These are phyloP conservation scores for Sylvicola fuscatus DNA, from an alignment of 2,888 invertebrate genomes.

Conservation along the genomic window DNA sequence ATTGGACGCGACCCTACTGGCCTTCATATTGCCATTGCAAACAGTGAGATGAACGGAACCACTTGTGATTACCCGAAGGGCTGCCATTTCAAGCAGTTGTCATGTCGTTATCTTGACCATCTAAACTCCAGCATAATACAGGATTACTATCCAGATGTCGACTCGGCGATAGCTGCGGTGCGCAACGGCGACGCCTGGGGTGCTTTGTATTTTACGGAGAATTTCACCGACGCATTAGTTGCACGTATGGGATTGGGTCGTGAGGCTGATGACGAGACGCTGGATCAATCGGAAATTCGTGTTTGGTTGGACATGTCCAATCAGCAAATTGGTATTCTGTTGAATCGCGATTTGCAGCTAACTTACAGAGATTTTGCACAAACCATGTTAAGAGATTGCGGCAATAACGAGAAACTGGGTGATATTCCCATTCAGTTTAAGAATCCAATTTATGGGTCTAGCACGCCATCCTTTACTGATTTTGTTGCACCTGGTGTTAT, in stretches of 20 bases:
- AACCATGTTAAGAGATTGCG: slow-evolving; percentile 47
- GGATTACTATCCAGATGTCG: slow-evolving; percentile 42
- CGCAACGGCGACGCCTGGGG: slow-evolving; percentile 69
- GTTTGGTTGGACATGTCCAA: slow-evolving; percentile 90
- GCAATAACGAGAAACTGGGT: slow-evolving; percentile 66
- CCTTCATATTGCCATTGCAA: slow-evolving; percentile 58
- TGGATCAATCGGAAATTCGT: slow-evolving; percentile 68
- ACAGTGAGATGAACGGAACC: slow-evolving; percentile 38
- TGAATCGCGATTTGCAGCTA: slow-evolving; percentile 67
- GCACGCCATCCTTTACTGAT: slow-evolving; percentile 82
- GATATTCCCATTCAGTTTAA: slow-evolving; percentile 79
- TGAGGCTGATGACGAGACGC: slow-evolving; percentile 68
- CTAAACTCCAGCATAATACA: slow-evolving; percentile 55
- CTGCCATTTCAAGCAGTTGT: slow-evolving; percentile 50
- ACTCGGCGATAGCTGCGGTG: slow-evolving; percentile 51
- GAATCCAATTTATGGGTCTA: slow-evolving; percentile 72
- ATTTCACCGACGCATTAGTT: slow-evolving; percentile 71
- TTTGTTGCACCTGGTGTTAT: slow-evolving; percentile 94
- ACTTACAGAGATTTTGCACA: slow-evolving; percentile 72
- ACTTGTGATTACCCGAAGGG: slow-evolving; percentile 26
- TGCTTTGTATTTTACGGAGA: slow-evolving; percentile 68
- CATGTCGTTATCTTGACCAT: slow-evolving; percentile 59
- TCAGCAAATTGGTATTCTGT: slow-evolving; percentile 82
- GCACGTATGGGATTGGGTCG: slow-evolving; percentile 60
- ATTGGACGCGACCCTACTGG: slow-evolving; percentile 75